These are phyloP conservation scores for Ctenicera cuprea DNA, from an alignment of 2,888 invertebrate genomes.

Conservation along the genomic window DNA sequence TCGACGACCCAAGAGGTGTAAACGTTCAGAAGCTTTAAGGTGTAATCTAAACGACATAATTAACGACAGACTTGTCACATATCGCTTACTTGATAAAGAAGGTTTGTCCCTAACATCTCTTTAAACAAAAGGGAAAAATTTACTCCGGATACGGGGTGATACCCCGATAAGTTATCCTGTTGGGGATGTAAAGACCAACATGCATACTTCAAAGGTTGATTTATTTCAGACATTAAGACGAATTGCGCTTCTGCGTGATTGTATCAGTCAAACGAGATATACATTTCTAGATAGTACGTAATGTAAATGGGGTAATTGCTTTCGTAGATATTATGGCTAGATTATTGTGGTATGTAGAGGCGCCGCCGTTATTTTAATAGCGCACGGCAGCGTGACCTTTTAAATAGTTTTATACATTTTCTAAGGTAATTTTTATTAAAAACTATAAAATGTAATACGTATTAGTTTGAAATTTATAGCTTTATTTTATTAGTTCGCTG, in stretches of 20 bases:
- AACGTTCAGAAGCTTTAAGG: constrained; percentile 8
- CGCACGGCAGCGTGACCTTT: constrained; percentile 15
- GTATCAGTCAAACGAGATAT: background rate
- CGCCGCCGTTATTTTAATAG: constrained; percentile 4
- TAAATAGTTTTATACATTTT: constrained; percentile 5
- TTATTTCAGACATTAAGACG: constrained; percentile 22
- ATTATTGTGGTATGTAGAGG: constrained; percentile 12
- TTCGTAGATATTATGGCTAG: constrained; percentile 19
- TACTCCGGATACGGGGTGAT: constrained; percentile 8
- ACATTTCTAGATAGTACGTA: constrained; percentile 9
- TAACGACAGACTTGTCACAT: constrained; percentile 2
- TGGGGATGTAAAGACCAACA: background rate
- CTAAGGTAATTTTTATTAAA: background rate
- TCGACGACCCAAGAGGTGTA: constrained; percentile 35
- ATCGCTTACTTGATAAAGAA: constrained; percentile 2
- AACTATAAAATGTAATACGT: background rate
- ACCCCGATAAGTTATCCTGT: constrained; percentile 1
- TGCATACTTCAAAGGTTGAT: constrained; percentile 14
- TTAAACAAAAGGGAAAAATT: background rate
- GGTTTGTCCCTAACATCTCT: background rate
- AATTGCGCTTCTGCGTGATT: constrained; percentile 19
- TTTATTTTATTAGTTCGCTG: too few species aligned
- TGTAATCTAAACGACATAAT: constrained; percentile 19
- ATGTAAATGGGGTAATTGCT: constrained; percentile 28
- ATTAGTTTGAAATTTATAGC: too few species aligned